These are phyloP conservation scores for Ondatra zibethicus DNA, from an alignment of 2,113 vertebrate genomes.

Conservation along the genomic window DNA sequence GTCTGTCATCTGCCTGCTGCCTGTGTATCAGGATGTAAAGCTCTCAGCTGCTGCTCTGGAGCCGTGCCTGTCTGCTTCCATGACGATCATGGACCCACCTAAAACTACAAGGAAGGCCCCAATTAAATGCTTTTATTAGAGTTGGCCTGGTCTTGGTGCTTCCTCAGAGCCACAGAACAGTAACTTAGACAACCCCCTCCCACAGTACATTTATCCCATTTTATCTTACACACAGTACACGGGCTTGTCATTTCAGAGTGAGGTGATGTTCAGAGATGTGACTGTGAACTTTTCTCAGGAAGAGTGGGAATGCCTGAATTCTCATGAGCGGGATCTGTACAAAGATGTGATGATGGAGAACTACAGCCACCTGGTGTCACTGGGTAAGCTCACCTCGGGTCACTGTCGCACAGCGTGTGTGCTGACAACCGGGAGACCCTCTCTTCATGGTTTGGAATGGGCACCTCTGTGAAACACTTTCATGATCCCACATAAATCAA, in stretches of 20 bases:
- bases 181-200: background rate
- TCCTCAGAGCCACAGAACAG: background rate
- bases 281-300: conserved; percentile 77
- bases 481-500: background rate
- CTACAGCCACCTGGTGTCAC: conserved; percentile 76
- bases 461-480: background rate
- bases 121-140: background rate
- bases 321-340: conserved; percentile 73
- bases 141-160: background rate
- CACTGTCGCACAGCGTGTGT: background rate
- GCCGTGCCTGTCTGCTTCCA: background rate
- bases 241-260: conserved; percentile 72
- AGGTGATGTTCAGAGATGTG: conserved; percentile 79
- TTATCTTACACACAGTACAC: background rate
- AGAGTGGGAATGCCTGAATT: conserved; percentile 76
- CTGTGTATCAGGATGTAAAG: background rate
- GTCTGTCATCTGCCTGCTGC: background rate
- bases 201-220: background rate
- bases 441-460: conserved; percentile 43
- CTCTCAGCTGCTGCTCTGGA: background rate
- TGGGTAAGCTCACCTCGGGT: conserved; percentile 69
- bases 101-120: background rate
- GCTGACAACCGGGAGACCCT: background rate
- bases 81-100: background rate
- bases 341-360: conserved; percentile 78